Evolutionary conservation across 2,888 invertebrate species (phyloP), one percentile per base, ranked within the genome.

Genomic region (Halictus ligatus): DNA sequence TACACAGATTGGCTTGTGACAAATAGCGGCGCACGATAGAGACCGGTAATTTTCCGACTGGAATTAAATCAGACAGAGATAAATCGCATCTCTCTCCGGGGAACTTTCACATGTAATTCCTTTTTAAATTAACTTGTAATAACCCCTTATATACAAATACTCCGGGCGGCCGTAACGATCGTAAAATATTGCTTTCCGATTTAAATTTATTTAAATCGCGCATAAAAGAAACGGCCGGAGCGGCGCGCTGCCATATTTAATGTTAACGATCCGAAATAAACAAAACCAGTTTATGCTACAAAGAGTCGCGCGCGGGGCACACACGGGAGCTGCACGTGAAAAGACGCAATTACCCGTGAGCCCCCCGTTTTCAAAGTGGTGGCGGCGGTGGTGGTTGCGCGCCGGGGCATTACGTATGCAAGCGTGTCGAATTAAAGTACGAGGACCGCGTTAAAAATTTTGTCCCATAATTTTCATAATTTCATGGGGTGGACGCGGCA

Each of bases 161-260:
- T 50, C 4, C 35, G 10, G 10, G 69, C 40, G 35, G 71, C 43
- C 7, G 12, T 67, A 76, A 76, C 75, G 60, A 83, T 75, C 67
- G 60, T 79, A 79, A 85, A 76, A 73, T 75, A 79, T 83, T 64
- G 21, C 64, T 21, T 58, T 72, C 13, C 48, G 73, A 83, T 83
- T 85, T 73, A 79, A 85, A 85, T 85, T 79, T 79, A 85, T 83
- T 85, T 71, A 79, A 79, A 83, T 84, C 83, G n/a, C 48, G 48
- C 58, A 60, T 58, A 77, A 58, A 74, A 77, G 48, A 40, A 78
- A 29, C 48, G 71, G 12, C 71, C 71, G n/a, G 71, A n/a, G 21
- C 43, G 71, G 64, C 46, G 60, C 54, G 50, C 79, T 69, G 74
- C 35, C 78, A 50, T 79, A 58, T 73, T 84, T 74, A 84, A 77